Conservation (phyloP, 2,888 invertebrate species). For the Diarsia dahlii region DNA sequence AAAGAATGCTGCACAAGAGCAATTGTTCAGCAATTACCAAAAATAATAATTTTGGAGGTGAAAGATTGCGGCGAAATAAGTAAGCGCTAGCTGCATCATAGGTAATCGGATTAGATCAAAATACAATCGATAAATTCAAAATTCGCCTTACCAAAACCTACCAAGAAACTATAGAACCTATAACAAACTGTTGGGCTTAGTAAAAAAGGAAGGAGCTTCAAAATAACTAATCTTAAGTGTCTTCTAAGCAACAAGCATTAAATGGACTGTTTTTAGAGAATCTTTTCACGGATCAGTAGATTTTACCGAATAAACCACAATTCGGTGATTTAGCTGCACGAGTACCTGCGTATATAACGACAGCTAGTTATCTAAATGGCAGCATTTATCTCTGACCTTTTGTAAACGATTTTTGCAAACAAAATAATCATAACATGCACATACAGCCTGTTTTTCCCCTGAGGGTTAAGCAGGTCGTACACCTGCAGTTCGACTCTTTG, state of each 20-base stretch:
- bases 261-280: not conserved
- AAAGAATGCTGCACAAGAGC: too few relatives aligned
- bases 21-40: too few relatives aligned
- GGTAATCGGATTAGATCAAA: too few relatives aligned
- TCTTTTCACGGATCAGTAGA: not conserved
- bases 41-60: too few relatives aligned
- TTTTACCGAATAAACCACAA: slow-evolving; percentile 17
- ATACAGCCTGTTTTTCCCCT: not conserved
- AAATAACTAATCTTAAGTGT: not conserved
- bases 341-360: slow-evolving; percentile 28
- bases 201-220: not conserved
- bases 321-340: slow-evolving; percentile 23
- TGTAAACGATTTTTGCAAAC: slow-evolving; percentile 12
- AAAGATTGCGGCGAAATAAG: too few relatives aligned
- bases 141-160: not conserved
- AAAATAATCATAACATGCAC: not conserved
- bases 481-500: not conserved
- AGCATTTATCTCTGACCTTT: slow-evolving; percentile 56
- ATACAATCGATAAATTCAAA: too few relatives aligned
- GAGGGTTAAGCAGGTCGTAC: not conserved
- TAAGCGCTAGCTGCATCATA: too few relatives aligned
- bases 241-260: not conserved
- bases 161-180: too few relatives aligned
- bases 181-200: too few relatives aligned
- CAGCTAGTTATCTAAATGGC: slow-evolving; percentile 43